Conservation (phyloP, 2,113 vertebrate genomes). For the Cyanoliseus patagonus region DNA sequence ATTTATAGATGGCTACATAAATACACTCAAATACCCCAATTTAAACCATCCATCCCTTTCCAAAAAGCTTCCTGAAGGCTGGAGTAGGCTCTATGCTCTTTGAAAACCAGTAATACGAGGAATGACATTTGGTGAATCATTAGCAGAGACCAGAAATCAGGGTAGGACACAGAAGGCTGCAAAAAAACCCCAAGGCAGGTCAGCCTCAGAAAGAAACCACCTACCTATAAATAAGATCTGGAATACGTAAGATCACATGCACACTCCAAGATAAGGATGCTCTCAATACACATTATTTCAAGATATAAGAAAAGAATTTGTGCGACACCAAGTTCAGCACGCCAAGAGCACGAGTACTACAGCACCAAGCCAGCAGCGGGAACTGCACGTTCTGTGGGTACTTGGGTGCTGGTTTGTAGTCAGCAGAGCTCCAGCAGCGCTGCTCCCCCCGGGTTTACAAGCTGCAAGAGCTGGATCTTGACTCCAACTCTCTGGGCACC, state of each 20-base stretch:
- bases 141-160: neutral
- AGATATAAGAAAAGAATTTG: neutral
- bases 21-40: neutral
- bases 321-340: neutral
- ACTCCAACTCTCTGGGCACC: neutral
- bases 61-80: neutral
- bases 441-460: neutral
- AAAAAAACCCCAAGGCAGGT: neutral
- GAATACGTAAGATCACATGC: rapidly evolving
- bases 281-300: neutral
- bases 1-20: conserved; percentile 9
- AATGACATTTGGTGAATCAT: neutral
- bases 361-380: neutral
- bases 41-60: neutral
- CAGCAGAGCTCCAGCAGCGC: neutral
- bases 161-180: neutral
- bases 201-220: neutral
- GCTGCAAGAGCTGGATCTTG: neutral
- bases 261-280: neutral
- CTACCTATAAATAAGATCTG: neutral
- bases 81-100: neutral
- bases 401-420: rapidly evolving
- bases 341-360: neutral
- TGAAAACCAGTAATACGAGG: neutral
- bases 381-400: rapidly evolving